Evolutionary conservation across 2,113 vertebrate genomes (phyloP).

Genomic region (Eurypyga helias): DNA sequence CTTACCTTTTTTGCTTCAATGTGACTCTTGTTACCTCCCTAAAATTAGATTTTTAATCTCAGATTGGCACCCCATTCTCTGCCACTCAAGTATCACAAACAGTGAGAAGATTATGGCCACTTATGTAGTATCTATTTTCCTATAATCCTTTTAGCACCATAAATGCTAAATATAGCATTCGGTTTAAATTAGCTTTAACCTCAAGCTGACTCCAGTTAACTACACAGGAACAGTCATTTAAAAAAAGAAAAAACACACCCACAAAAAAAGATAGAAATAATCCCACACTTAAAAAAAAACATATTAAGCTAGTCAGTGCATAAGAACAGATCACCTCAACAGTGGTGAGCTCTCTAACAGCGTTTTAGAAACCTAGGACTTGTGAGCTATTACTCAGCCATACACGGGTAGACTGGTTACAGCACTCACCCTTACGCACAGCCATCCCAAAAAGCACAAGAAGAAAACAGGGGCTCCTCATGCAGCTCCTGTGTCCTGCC

Average conservation of each 20-base stretch:
- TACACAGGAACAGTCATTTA: not conserved
- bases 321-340: not conserved
- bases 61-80: slow-evolving; percentile 52
- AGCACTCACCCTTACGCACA: not conserved
- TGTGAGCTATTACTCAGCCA: not conserved
- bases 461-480: not conserved
- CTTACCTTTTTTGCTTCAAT: slow-evolving; percentile 35
- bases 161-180: slow-evolving; percentile 42
- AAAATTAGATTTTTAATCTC: slow-evolving; percentile 71
- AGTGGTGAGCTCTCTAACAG: not conserved
- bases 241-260: not conserved
- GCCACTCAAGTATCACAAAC: slow-evolving; percentile 46
- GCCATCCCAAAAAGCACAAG: not conserved
- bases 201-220: not conserved
- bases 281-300: not conserved
- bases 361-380: not conserved
- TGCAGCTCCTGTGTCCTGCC: not conserved
- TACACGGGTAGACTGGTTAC: not conserved
- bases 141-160: slow-evolving; percentile 64
- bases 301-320: not conserved
- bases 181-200: slow-evolving; percentile 47
- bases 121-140: slow-evolving; percentile 64
- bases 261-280: not conserved
- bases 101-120: slow-evolving; percentile 64
- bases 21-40: slow-evolving; percentile 48